These are phyloP conservation scores for Calosoma granatense DNA, from an alignment of 1,140 invertebrate species.

Conservation along the genomic window DNA sequence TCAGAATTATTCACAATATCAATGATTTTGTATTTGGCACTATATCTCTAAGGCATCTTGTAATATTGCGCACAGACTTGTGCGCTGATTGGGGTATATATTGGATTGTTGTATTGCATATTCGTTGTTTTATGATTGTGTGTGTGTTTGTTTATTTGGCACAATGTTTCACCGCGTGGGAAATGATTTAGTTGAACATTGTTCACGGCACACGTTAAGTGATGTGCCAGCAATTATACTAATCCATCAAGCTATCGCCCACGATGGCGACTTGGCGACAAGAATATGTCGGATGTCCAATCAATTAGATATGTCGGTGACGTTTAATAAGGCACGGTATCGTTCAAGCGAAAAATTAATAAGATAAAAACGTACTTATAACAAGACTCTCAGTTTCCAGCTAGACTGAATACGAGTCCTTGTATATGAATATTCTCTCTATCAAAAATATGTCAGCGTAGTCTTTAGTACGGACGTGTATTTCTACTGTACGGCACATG, in stretches of 20 bases:
- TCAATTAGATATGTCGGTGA: conserved; percentile 1
- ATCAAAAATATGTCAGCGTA: conserved; percentile 1
- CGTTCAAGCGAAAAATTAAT: conserved; percentile 7
- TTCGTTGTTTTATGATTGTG: no score
- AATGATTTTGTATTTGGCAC: no score
- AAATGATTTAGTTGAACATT: no score
- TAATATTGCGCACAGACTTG: no score
- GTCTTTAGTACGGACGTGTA: neutral
- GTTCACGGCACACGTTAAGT: no score
- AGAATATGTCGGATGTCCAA: neutral
- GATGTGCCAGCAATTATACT: no score
- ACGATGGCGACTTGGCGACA: conserved; percentile 1
- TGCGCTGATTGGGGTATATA: no score
- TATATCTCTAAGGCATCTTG: no score
- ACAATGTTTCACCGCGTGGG: no score
- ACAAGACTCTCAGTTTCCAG: neutral
- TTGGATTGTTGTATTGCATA: no score
- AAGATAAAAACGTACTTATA: conserved; percentile 4
- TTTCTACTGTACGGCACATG: neutral
- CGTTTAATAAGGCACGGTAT: conserved; percentile 7
- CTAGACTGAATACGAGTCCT: neutral
- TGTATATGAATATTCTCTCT: neutral
- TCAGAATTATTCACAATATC: no score
- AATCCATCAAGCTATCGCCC: conserved; percentile 3
- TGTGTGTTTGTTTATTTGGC: no score